These are phyloP conservation scores for Cenopis cana DNA, from an alignment of 2,888 invertebrate genomes.

Conservation along the genomic window DNA sequence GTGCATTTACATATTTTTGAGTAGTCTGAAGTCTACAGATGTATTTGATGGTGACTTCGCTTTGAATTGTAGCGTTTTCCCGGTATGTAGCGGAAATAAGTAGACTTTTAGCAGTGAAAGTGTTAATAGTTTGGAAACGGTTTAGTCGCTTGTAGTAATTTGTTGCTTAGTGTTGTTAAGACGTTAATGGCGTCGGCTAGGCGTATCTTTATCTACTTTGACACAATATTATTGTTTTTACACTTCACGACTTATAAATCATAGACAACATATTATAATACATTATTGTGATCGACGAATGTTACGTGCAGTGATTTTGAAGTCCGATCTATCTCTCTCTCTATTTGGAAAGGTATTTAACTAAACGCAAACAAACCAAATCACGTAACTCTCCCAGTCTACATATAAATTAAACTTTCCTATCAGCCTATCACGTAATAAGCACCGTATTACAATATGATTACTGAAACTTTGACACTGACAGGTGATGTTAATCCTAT, in stretches of 20 bases:
- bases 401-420: too few species aligned
- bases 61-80: neutral
- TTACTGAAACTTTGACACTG: too few species aligned
- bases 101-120: neutral
- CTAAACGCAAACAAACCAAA: too few species aligned
- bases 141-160: slow-evolving; percentile 43
- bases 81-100: neutral
- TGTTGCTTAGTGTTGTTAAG: slow-evolving; percentile 46
- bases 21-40: too few species aligned
- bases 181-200: slow-evolving; percentile 30
- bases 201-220: slow-evolving; percentile 27
- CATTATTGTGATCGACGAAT: neutral
- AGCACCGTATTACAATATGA: too few species aligned
- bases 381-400: too few species aligned
- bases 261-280: neutral
- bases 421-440: too few species aligned
- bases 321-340: neutral
- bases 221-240: slow-evolving; percentile 20
- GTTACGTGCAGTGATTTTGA: neutral
- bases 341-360: too few species aligned
- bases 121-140: slow-evolving; percentile 34
- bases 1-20: too few species aligned
- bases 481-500: too few species aligned
- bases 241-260: slow-evolving; percentile 32
- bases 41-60: too few species aligned